Percentiles rank a stretch among this genome's conserved stretches.
These are phyloP conservation scores for Ceratosolen fusciceps DNA, from an alignment of 1,140 invertebrate species.

Conservation along the genomic window DNA sequence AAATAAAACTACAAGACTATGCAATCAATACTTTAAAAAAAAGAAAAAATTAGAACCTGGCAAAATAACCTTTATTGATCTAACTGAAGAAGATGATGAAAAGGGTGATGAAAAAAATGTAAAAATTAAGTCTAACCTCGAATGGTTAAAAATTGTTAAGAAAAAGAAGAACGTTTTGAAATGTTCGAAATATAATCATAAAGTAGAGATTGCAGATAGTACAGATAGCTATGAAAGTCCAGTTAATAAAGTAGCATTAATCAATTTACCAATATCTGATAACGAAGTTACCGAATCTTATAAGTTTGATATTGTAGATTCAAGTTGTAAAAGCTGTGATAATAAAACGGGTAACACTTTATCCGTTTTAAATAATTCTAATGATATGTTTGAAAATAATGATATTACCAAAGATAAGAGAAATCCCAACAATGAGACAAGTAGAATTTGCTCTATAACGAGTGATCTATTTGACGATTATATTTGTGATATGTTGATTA, in stretches of 20 bases:
- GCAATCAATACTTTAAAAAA: constrained; percentile 33
- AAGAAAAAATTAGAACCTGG: constrained; percentile 51
- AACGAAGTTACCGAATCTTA: constrained; percentile 43
- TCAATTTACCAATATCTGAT: constrained; percentile 15
- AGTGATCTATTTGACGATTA: constrained; percentile 49
- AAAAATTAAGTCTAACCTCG: constrained; percentile 49
- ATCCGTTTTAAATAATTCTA: constrained; percentile 32
- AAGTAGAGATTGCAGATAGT: constrained; percentile 55
- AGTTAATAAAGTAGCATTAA: constrained; percentile 30
- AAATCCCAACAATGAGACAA: constrained; percentile 47
- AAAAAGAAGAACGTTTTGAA: constrained; percentile 47
- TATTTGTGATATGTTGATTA: constrained; percentile 43
- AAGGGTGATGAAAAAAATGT: constrained; percentile 47
- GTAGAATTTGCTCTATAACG: constrained; percentile 44
- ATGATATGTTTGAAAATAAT: constrained; percentile 45
- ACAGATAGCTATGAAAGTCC: constrained; percentile 52
- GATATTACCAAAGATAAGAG: constrained; percentile 35
- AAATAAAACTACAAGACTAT: constrained; percentile 25
- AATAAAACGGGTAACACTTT: constrained; percentile 38
- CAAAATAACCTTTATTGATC: constrained; percentile 59
- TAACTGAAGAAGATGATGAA: constrained; percentile 58
- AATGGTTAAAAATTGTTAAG: constrained; percentile 54
- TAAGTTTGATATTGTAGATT: constrained; percentile 33
- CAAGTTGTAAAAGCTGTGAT: constrained; percentile 41
- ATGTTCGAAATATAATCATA: constrained; percentile 43